phyloP scores from a whole-genome alignment of 2,888 invertebrate species.

The Chrysomela aeneicollis region DNA sequence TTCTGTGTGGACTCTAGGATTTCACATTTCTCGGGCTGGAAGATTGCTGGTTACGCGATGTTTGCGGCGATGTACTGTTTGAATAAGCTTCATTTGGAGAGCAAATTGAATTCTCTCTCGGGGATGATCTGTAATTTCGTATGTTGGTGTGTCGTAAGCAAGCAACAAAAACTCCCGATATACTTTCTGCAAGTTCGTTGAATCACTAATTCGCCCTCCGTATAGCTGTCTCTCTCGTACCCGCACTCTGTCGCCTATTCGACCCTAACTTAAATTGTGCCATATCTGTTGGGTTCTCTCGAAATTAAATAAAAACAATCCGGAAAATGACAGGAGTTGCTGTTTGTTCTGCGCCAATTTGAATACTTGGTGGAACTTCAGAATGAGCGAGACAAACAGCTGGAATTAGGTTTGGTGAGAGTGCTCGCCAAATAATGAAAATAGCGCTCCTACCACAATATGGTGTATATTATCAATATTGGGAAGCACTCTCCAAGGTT shows the following conservation, averaged over 20 bases:
- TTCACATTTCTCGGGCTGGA: not conserved
- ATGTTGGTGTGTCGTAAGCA: not conserved
- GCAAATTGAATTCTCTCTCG: not conserved
- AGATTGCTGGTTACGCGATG: not conserved
- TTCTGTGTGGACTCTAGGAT: not conserved
- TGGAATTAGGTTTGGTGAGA: not conserved
- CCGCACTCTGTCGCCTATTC: not conserved
- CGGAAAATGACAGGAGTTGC: slow-evolving; percentile 1
- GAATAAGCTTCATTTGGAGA: slow-evolving; percentile 9
- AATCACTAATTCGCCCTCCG: not conserved
- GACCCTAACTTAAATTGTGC: not conserved
- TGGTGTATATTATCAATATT: not conserved
- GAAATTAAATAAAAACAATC: not conserved
- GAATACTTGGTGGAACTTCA: not conserved
- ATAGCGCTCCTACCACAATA: not conserved
- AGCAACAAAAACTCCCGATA: not conserved
- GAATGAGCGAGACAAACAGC: not conserved
- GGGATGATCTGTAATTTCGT: not conserved
- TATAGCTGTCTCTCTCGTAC: not conserved
- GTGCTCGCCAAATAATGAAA: not conserved
- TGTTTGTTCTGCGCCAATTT: slow-evolving; percentile 1
- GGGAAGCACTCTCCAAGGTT: no score
- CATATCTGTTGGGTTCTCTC: not conserved
- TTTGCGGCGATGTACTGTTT: not conserved
- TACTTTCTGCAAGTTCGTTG: not conserved